Evolutionary conservation across 2,888 invertebrate species (phyloP).

Genomic region (Ectemnius continuus): DNA sequence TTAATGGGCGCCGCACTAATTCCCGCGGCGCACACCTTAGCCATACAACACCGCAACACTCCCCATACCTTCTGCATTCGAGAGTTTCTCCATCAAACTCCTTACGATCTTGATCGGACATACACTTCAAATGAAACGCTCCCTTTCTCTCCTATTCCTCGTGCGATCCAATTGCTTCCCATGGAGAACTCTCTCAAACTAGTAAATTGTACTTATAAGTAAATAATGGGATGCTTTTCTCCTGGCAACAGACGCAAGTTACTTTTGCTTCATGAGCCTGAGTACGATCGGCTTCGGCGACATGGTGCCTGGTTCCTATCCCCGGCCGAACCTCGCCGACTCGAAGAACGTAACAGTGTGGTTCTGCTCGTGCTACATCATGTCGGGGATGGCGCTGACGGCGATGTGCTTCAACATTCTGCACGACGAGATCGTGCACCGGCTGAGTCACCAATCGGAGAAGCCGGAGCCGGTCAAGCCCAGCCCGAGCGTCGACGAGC

Average conservation of each 20-base stretch:
- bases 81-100: too few relatives aligned
- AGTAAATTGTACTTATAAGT: neutral
- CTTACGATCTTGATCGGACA: too few relatives aligned
- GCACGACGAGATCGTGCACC: slow-evolving; percentile 92
- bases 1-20: too few relatives aligned
- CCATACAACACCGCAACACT: too few relatives aligned
- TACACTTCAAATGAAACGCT: too few relatives aligned
- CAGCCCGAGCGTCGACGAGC: slow-evolving; percentile 84
- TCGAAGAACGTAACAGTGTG: slow-evolving; percentile 86
- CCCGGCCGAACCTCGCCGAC: slow-evolving; percentile 81
- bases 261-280: slow-evolving; percentile 97
- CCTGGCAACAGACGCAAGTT: slow-evolving; percentile 78
- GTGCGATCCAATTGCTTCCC: too few relatives aligned
- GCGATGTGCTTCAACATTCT: slow-evolving; percentile 95
- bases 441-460: slow-evolving; percentile 85
- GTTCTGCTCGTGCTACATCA: slow-evolving; percentile 93
- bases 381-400: slow-evolving; percentile 91
- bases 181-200: too few relatives aligned
- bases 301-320: slow-evolving; percentile 86
- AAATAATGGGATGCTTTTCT: neutral
- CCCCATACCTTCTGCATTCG: too few relatives aligned
- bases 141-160: too few relatives aligned
- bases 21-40: too few relatives aligned
- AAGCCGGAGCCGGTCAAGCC: slow-evolving; percentile 82
- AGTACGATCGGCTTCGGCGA: slow-evolving; percentile 95